Evolutionary conservation across 2,888 invertebrate species (phyloP), one percentile per base, ranked within the genome.

Genomic region (Sthenelais limicola): DNA sequence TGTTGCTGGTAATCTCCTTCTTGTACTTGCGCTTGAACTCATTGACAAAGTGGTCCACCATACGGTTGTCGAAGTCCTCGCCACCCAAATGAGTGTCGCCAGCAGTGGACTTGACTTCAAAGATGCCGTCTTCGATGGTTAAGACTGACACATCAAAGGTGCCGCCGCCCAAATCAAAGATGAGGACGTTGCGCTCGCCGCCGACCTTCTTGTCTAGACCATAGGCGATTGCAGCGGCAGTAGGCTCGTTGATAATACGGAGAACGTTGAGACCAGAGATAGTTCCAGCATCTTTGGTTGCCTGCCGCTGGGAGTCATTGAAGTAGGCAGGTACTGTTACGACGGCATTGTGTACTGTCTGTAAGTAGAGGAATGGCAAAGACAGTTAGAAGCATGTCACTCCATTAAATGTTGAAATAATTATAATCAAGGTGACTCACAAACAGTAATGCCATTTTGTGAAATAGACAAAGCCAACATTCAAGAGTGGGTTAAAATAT

Each of bases 81-180:
- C 95, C 95, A 82, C 96, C 96, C 89, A 96, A 91, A 85, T 91
- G 96, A 92, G 92, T 97, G 94, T 97, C 96, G 77, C 96, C 96
- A 75, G 95, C 95, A n/a, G 96, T 97, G 7, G 96, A 93, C 84
- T 95, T 96, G 58, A 96, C 97, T 86, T 97, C 97, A 87, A 97
- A 97, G 78, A 92, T 91, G 91, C 88, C 96, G 92, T 97, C 96
- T 89, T 96, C 97, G 85, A 97, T 97, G 79, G 95, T 95, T 82
- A 97, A 90, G 83, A 97, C 94, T 74, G 96, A 97, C 35, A 97
- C 97, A 90, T 97, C 97, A 88, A 97, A 97, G 79, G 96, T n/a
- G n/a, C n/a, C n/a, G n/a, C n/a, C n/a, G n/a, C n/a, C n/a, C n/a
- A n/a, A n/a, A n/a, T n/a, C n/a, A 82, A 91, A 91, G 80, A 91